A percentile compares a stretch with the other conserved stretches of the same genome.
These are phyloP conservation scores for Didymodactylos carnosus DNA, from an alignment of 2,888 invertebrate species.

Conservation along the genomic window DNA sequence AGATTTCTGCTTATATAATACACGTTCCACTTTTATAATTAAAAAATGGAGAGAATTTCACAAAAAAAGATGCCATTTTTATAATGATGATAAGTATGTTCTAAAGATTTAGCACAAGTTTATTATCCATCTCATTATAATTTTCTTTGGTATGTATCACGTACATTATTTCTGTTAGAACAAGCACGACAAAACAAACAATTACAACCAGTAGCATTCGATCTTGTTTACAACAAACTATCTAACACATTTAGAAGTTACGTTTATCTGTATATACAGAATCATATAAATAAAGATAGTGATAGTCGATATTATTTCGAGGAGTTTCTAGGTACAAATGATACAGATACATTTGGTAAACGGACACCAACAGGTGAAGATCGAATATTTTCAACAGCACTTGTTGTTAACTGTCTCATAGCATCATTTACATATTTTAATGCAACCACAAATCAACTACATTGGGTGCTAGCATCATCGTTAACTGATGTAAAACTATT, in stretches of 20 bases:
- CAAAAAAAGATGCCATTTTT: too few relatives aligned
- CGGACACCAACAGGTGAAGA: conserved; percentile 1
- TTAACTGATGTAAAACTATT: conserved; percentile 1
- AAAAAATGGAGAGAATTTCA: too few relatives aligned
- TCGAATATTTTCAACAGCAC: conserved; percentile 6
- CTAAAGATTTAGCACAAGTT: conserved; percentile 11
- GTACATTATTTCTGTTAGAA: conserved; percentile 7
- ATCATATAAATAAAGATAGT: background rate
- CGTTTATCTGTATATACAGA: background rate
- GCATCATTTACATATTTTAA: conserved; percentile 1
- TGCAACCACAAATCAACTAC: background rate
- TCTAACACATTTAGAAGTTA: conserved; percentile 1
- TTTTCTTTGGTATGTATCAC: conserved; percentile 6
- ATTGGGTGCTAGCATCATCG: background rate
- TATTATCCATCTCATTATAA: conserved; percentile 9
- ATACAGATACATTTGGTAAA: conserved; percentile 7
- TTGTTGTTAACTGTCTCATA: conserved; percentile 4
- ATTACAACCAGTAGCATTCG: background rate
- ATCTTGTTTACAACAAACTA: background rate
- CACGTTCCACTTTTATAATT: too few relatives aligned
- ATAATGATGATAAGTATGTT: too few relatives aligned
- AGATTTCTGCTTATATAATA: too few relatives aligned
- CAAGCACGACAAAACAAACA: background rate
- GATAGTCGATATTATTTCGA: background rate
- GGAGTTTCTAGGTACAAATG: conserved; percentile 10